Evolutionary conservation across 2,113 vertebrate genomes (phyloP).

Genomic region (Apaloderma vittatum): DNA sequence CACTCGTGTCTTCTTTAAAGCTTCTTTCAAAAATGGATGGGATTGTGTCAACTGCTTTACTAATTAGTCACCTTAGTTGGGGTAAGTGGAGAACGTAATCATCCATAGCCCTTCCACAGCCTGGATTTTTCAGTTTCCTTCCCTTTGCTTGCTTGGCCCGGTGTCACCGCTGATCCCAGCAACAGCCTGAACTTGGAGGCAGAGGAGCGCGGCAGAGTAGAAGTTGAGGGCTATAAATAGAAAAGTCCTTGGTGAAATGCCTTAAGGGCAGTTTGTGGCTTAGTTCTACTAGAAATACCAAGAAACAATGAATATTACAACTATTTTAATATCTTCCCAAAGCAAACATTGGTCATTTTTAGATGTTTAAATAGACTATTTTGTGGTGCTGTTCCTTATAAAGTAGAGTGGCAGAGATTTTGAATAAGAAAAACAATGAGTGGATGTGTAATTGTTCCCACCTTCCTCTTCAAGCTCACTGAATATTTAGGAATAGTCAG

Average conservation of each 20-base stretch:
- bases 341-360: neutral
- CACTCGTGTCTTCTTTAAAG: neutral
- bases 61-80: neutral
- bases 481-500: neutral
- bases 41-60: neutral
- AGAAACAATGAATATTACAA: neutral
- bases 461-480: neutral
- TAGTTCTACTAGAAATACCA: neutral
- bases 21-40: neutral
- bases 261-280: neutral
- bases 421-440: neutral
- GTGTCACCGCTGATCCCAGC: neutral
- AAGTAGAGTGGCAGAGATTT: neutral
- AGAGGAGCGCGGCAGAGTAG: neutral
- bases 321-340: neutral
- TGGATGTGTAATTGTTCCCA: neutral
- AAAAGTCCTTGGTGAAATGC: neutral
- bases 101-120: neutral
- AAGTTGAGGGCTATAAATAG: constrained; percentile 45
- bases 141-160: neutral
- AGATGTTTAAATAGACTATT: neutral
- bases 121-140: neutral
- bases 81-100: neutral
- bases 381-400: neutral
- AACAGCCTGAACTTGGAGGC: neutral